These are phyloP conservation scores for Drosophila sturtevanti DNA, from an alignment of 1,140 invertebrate species.

Conservation along the genomic window DNA sequence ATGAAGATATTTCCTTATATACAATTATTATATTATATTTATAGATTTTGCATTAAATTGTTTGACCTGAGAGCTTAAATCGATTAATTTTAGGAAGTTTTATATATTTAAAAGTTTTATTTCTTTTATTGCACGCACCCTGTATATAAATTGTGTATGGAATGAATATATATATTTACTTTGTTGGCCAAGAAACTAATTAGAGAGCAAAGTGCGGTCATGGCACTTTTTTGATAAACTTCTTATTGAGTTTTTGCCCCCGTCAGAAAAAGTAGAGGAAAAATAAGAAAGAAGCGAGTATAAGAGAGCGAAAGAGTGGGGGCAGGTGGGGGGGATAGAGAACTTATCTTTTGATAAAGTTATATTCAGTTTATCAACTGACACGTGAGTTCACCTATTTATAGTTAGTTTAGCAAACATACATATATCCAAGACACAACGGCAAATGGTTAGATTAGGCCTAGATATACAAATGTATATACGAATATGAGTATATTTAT, in stretches of 20 bases:
- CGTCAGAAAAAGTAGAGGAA: too few species aligned
- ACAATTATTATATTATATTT: too few species aligned
- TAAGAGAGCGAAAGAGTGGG: background rate
- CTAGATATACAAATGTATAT: background rate
- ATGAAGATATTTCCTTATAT: too few species aligned
- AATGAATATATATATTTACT: conserved; percentile 3
- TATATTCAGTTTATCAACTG: background rate
- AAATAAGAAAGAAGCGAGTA: too few species aligned
- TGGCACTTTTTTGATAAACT: conserved; percentile 7
- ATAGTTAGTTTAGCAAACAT: conserved; percentile 9
- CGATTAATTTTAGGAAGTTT: too few species aligned
- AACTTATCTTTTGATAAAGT: conserved; percentile 7
- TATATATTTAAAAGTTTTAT: too few species aligned
- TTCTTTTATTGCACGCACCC: background rate
- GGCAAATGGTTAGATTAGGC: background rate
- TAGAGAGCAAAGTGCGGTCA: conserved; percentile 7
- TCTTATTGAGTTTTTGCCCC: conserved; percentile 8
- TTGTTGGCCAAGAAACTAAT: conserved; percentile 14
- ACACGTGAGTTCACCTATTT: conserved; percentile 7
- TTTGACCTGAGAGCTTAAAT: too few species aligned
- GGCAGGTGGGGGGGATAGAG: too few species aligned
- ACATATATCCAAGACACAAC: background rate
- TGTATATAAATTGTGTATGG: background rate
- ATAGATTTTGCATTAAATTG: too few species aligned
- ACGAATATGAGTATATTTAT: too few species aligned